Base-by-base conservation (phyloP, 2,797 vertebrate genomes). In the Micrastur ruficollis region DNA sequence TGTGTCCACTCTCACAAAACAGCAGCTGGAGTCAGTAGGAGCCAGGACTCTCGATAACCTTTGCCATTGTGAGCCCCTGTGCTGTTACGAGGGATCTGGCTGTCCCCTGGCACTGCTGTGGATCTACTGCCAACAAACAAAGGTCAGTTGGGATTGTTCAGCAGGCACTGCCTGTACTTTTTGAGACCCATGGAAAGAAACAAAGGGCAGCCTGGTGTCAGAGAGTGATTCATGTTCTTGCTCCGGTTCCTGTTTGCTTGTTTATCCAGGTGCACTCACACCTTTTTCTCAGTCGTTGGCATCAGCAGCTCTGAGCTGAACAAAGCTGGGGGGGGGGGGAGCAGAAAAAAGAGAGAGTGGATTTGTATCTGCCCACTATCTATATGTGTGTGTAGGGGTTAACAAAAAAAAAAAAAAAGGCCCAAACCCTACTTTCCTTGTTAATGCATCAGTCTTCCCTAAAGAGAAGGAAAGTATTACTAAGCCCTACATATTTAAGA, bases 131-230 rank as follows among this genome's bases (percentile, higher is more conserved):
- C 66, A 94, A 4, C 73, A 96, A 95, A 84, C 8, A 93, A 75
- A 93, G 31, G 66, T 26, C 76, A 95, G 47, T 23, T 63, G 52
- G 71, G 36, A 63, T 79, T 92, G 80, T 89, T 95, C 67, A 50
- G 49, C 40, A 68, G 93, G 95, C 44, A 95, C 95, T 94, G 59
- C 26, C 47, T 61, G 95, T 97, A 76, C 95, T 81, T 79, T 75
- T 11, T 47, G 31, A 85, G 58, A 87, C 18, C 19, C 27, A 7
- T 14, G 61, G 67, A 74, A 59, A 94, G 46, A 81, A 84, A 66
- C 0, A 4, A 66, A 86, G 32, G 73, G 71, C 44, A 84, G 21
- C 26, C 32, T 19, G 5, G 23, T 49, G 56, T 34, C 6, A 3
- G 81, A 49, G 66, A 68, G 17, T 89, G 81, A 92, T 76, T 87